A percentile compares a stretch with the other conserved stretches of the same genome.
phyloP scores from a whole-genome alignment of 2,113 vertebrate genomes.

The Pangasianodon gigas region DNA sequence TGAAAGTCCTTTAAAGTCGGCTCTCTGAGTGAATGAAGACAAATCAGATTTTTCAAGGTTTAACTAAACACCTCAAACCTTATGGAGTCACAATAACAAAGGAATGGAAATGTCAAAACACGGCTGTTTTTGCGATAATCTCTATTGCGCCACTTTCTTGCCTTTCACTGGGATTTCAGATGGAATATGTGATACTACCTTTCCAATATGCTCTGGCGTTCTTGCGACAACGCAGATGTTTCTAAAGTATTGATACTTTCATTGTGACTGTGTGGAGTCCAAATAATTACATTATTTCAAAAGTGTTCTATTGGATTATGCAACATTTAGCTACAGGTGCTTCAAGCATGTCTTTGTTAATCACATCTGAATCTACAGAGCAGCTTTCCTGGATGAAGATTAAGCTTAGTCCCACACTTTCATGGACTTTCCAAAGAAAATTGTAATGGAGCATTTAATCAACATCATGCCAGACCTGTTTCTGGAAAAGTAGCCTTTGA shows the following conservation, averaged over 20 bases:
- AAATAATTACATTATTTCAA: slow-evolving; percentile 12
- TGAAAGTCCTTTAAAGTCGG: slow-evolving; percentile 45
- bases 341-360: slow-evolving; percentile 14
- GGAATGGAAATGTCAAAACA: slow-evolving; percentile 57
- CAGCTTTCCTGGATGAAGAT: slow-evolving; percentile 25
- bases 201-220: not conserved
- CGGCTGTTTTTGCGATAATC: slow-evolving; percentile 54
- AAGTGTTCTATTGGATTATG: not conserved
- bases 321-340: slow-evolving; percentile 28
- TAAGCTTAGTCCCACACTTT: not conserved
- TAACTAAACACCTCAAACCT: slow-evolving; percentile 62
- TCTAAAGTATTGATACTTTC: slow-evolving; percentile 15
- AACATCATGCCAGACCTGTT: not conserved
- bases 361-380: not conserved
- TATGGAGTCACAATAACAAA: slow-evolving; percentile 62
- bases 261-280: not conserved
- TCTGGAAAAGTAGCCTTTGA: slow-evolving; percentile 18
- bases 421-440: slow-evolving; percentile 38
- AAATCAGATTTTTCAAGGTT: slow-evolving; percentile 54
- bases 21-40: slow-evolving; percentile 48
- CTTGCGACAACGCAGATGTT: slow-evolving; percentile 26
- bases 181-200: not conserved
- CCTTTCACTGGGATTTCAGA: slow-evolving; percentile 5
- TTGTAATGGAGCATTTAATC: slow-evolving; percentile 22
- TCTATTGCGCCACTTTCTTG: slow-evolving; percentile 28